These are phyloP conservation scores for Characodon lateralis DNA, from an alignment of 2,797 vertebrate genomes.

Conservation along the genomic window DNA sequence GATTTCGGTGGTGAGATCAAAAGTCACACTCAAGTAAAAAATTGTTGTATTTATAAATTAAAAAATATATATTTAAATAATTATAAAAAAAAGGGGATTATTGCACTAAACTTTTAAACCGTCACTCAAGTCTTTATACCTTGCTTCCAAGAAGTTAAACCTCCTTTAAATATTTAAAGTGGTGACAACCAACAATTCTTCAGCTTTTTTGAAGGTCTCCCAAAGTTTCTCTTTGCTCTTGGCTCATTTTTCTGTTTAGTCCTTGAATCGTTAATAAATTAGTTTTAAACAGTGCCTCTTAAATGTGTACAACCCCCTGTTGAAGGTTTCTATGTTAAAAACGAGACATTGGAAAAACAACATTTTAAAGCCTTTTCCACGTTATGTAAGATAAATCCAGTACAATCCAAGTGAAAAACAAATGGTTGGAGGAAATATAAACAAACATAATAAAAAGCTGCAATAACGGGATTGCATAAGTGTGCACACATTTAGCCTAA, in stretches of 20 bases:
- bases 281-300: not conserved
- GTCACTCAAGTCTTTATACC: not conserved
- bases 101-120: not conserved
- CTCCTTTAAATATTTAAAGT: not conserved
- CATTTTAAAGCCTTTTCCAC: not conserved
- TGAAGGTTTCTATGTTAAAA: not conserved
- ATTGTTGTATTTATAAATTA: not conserved
- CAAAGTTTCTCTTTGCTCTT: not conserved
- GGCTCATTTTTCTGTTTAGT: not conserved
- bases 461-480: not conserved
- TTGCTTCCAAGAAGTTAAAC: not conserved
- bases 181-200: not conserved
- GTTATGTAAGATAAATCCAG: not conserved
- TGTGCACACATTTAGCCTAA: not conserved
- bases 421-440: not conserved
- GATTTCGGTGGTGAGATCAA: not conserved
- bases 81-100: not conserved
- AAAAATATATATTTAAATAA: not conserved
- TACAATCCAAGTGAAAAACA: not conserved
- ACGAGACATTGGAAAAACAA: not conserved
- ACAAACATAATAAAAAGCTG: not conserved
- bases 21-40: not conserved
- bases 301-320: not conserved
- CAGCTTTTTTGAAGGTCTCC: not conserved
- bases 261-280: not conserved